Evolutionary conservation across 2,797 vertebrate genomes (phyloP).

Genomic region (Lindbergichthys nudifrons): DNA sequence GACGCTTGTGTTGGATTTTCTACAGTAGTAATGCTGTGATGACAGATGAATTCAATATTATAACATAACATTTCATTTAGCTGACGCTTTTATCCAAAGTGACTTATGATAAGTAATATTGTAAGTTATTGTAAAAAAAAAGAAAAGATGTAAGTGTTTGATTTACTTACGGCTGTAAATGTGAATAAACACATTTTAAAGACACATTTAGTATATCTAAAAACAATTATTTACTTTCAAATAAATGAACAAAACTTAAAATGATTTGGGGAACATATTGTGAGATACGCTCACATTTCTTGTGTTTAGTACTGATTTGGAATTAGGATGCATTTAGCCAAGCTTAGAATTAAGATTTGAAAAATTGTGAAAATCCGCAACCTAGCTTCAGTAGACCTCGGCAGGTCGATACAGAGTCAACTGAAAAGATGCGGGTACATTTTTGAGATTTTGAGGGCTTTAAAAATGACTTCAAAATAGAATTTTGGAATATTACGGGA

Average conservation of each 20-base stretch:
- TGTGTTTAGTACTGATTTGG: background rate
- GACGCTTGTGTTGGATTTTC: constrained; percentile 4
- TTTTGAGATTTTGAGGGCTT: background rate
- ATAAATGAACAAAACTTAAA: background rate
- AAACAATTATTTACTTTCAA: constrained; percentile 7
- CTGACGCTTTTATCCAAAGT: too few relatives aligned
- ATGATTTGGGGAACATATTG: background rate
- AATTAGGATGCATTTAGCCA: background rate
- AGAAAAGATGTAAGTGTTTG: background rate
- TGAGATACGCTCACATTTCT: background rate
- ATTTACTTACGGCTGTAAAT: background rate
- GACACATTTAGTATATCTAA: too few relatives aligned
- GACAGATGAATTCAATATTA: background rate
- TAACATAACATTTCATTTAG: too few relatives aligned
- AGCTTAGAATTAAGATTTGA: background rate
- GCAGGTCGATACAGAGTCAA: background rate
- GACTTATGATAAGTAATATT: too few relatives aligned
- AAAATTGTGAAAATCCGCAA: background rate
- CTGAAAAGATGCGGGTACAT: background rate
- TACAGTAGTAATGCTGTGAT: too few relatives aligned
- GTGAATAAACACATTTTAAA: background rate
- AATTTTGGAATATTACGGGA: background rate
- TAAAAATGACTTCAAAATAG: background rate
- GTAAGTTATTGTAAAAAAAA: too few relatives aligned
- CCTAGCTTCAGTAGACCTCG: background rate